A percentile compares a stretch with the other conserved stretches of the same genome.
Evolutionary conservation across 2,888 invertebrate genomes (phyloP).

Genomic region (Drosophila bunnanda): DNA sequence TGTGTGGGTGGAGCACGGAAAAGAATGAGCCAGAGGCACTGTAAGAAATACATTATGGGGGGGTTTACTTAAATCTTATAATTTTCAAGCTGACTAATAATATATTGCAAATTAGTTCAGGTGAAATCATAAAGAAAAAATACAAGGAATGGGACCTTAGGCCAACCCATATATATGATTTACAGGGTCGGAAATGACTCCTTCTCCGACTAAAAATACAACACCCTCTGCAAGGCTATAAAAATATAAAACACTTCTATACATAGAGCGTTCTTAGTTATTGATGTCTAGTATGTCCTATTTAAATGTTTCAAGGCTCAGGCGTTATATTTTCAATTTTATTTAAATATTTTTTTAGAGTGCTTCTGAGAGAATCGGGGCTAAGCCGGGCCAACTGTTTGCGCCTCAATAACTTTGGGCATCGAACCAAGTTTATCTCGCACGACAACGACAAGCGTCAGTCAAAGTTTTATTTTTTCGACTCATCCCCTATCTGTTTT

Average conservation of each 20-base stretch:
- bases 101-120: too few species aligned
- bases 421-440: constrained; percentile 73
- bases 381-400: constrained; percentile 61
- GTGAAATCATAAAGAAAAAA: too few species aligned
- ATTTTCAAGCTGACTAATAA: too few species aligned
- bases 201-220: too few species aligned
- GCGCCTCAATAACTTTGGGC: constrained; percentile 75
- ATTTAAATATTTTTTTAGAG: not conserved
- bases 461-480: constrained; percentile 67
- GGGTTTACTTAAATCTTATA: too few species aligned
- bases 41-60: not conserved
- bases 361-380: constrained; percentile 1
- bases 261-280: too few species aligned
- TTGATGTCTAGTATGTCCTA: too few species aligned
- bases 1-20: constrained; percentile 12
- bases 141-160: too few species aligned
- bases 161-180: too few species aligned
- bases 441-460: constrained; percentile 69
- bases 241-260: too few species aligned
- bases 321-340: fast-evolving
- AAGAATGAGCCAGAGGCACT: constrained; percentile 4
- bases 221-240: too few species aligned
- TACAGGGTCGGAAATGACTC: too few species aligned
- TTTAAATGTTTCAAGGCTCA: not conserved
- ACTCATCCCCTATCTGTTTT: constrained; percentile 37